Base-by-base conservation (phyloP, 92 coral and sea anemone genomes). In the Actinostola sp. region DNA sequence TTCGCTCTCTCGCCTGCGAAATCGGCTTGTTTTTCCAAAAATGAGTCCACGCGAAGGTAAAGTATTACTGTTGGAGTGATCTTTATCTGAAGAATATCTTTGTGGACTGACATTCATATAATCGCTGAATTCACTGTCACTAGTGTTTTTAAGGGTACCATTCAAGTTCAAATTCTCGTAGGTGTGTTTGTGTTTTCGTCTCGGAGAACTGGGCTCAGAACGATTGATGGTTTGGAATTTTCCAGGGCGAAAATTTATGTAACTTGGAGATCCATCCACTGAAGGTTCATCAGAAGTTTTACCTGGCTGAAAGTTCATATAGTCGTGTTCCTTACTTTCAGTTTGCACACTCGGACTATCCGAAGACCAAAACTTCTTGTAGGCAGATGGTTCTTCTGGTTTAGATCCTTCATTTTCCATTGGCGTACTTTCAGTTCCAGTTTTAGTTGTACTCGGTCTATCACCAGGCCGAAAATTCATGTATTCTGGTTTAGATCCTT, bases 21-120 rank as follows among this genome's bases (percentile, higher is more conserved):
- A 30, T 26, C 84, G 74, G 19, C 73, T 59, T 2, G 79, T 55
- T 25, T 36, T 61, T 1, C 66, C 71, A 60, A 54, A 53, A 14
- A 5, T 62, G 8, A 50, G 64, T 2, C 66, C 20, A 8, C 26
- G 28, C 36, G 48, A 52, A 8, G 72, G 66, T 2, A 43, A 15
- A 20, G 63, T 26, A 14, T 39, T 71, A 0, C 65, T 13, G 15
- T 57, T 55, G 16, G 54, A 23, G 9, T 13, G 26, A 16, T 27
- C 13, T 44, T 61, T 61, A 11, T 61, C 44, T 30, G 51, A 27
- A 35, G 26, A 7, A 1, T 30, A 16, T 27, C 64, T 66, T 29
- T 80, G 79, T 7, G 92, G 89, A 7, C 63, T 45, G 49, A 86
- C 73, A 46, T 90, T 86, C 66, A 90, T 82, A 61, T 90, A 90